A percentile compares a stretch with the other conserved stretches of the same genome.
These are phyloP conservation scores for Ormyrus thymus DNA, from an alignment of 2,888 invertebrate genomes.

Conservation along the genomic window DNA sequence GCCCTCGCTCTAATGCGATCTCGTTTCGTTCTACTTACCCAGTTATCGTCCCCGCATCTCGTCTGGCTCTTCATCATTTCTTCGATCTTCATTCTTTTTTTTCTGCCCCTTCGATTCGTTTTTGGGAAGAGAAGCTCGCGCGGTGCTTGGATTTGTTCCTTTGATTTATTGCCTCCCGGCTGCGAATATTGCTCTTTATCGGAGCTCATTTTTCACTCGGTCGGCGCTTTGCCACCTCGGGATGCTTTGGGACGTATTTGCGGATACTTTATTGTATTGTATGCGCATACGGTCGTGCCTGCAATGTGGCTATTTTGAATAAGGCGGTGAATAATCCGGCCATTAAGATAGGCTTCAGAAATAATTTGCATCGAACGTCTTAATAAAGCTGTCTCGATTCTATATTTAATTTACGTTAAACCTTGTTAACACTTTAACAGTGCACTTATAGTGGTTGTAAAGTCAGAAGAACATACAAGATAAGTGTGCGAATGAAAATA, in stretches of 20 bases:
- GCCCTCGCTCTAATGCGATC: constrained; percentile 41
- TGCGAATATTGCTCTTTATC: background rate
- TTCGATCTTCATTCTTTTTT: too few relatives aligned
- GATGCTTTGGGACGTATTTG: too few relatives aligned
- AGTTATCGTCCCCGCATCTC: constrained; percentile 13
- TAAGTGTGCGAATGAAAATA: background rate
- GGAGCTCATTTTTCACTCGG: too few relatives aligned
- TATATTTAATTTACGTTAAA: constrained; percentile 16
- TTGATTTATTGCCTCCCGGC: constrained; percentile 11
- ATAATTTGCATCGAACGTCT: constrained; percentile 30
- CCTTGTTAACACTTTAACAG: constrained; percentile 22
- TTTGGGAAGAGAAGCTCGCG: background rate
- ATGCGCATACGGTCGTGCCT: background rate
- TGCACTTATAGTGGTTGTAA: background rate
- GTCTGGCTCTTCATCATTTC: too few relatives aligned
- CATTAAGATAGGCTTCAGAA: constrained; percentile 33
- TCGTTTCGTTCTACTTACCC: constrained; percentile 39
- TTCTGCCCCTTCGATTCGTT: too few relatives aligned
- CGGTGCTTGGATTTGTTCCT: background rate
- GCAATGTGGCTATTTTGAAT: constrained; percentile 2
- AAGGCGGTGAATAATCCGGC: background rate
- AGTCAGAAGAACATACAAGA: too few relatives aligned
- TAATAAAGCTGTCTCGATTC: constrained; percentile 24
- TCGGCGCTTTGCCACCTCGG: too few relatives aligned
- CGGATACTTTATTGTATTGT: too few relatives aligned